A percentile compares a stretch with the other conserved stretches of the same genome.
Evolutionary conservation across 2,113 vertebrate species (phyloP).

Genomic region (Toxostoma redivivum): DNA sequence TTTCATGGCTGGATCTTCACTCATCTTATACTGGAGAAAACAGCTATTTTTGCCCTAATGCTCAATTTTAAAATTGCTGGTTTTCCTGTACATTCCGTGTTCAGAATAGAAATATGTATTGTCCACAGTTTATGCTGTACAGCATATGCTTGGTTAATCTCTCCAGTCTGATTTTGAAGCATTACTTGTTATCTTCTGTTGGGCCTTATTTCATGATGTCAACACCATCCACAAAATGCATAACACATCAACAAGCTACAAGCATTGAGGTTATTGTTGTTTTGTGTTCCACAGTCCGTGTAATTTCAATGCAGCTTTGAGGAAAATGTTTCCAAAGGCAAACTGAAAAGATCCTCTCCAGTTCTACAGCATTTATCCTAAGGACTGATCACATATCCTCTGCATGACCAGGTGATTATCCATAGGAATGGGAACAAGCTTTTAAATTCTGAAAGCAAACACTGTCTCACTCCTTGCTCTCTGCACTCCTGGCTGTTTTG

Average conservation of each 20-base stretch:
- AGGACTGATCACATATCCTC: not conserved
- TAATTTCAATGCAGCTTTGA: conserved; percentile 1
- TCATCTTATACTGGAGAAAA: not conserved
- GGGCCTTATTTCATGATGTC: conserved; percentile 13
- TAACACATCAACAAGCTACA: not conserved
- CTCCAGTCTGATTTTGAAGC: conserved; percentile 29
- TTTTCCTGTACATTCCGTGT: not conserved
- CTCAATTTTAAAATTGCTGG: not conserved
- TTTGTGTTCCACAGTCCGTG: not conserved
- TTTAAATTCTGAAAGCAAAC: conserved; percentile 26
- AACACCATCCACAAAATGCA: conserved; percentile 10
- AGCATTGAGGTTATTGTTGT: conserved; percentile 47
- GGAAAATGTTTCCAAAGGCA: conserved; percentile 12
- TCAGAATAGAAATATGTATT: not conserved
- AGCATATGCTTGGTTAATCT: conserved; percentile 23
- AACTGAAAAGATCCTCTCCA: not conserved
- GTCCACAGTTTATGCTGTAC: not conserved
- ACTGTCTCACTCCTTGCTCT: conserved; percentile 18
- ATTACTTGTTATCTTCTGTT: not conserved
- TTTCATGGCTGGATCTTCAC: not conserved
- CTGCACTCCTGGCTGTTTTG: not conserved
- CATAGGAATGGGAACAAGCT: not conserved
- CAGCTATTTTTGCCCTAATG: not conserved
- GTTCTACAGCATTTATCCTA: not conserved
- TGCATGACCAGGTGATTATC: not conserved